Evolutionary conservation across 2,797 vertebrate genomes (phyloP).

Genomic region (Chelmon rostratus): DNA sequence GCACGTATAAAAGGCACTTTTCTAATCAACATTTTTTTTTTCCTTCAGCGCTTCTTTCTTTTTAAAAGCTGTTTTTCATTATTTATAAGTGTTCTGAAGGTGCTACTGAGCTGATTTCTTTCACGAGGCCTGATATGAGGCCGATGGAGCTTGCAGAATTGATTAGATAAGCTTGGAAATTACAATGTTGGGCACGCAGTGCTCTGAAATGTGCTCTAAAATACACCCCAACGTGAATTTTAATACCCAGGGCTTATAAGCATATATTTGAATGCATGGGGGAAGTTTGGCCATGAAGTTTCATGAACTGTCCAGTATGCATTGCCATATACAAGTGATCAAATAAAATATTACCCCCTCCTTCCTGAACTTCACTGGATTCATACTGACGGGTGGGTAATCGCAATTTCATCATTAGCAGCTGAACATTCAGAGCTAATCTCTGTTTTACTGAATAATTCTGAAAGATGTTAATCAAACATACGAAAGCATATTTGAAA

Average conservation of each 20-base stretch:
- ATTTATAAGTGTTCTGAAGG: conserved; percentile 99
- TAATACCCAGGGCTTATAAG: conserved; percentile 81
- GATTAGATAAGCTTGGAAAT: conserved; percentile 99
- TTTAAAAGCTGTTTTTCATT: conserved; percentile 98
- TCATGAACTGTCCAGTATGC: conserved; percentile 76
- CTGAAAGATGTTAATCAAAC: conserved; percentile 85
- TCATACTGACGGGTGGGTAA: conserved; percentile 65
- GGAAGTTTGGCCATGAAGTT: conserved; percentile 80
- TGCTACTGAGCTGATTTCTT: conserved; percentile 95
- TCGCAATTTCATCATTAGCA: conserved; percentile 82
- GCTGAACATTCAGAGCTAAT: conserved; percentile 70
- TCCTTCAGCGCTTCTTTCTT: conserved; percentile 91
- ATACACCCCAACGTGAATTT: conserved; percentile 79
- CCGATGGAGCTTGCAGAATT: conserved; percentile 97
- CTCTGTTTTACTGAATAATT: conserved; percentile 84
- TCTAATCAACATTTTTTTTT: conserved; percentile 91
- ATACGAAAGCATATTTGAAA: conserved; percentile 82
- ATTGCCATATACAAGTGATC: conserved; percentile 75
- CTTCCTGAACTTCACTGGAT: conserved; percentile 47
- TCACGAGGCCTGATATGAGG: conserved; percentile 93
- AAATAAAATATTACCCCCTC: conserved; percentile 71
- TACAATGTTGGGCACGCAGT: conserved; percentile 95
- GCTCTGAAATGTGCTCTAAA: conserved; percentile 81
- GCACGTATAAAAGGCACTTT: conserved; percentile 92
- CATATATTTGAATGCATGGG: conserved; percentile 76